Evolutionary conservation across 2,888 invertebrate genomes (phyloP).

Genomic region (Odontomyia ornata): DNA sequence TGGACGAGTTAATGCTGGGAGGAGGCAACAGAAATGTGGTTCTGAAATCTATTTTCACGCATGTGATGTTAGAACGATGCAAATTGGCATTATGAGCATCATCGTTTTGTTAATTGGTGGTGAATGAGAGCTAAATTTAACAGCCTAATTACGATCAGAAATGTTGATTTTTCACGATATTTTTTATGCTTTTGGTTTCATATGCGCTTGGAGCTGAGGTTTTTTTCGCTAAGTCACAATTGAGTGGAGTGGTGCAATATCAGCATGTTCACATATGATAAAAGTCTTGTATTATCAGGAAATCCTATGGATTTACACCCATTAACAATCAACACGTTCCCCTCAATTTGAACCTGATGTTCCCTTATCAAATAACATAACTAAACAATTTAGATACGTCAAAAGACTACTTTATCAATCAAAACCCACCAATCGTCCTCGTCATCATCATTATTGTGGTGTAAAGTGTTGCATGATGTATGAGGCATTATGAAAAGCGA

Average conservation of each 20-base stretch:
- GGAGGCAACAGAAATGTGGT: neutral
- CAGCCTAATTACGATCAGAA: too few relatives aligned
- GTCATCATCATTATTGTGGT: neutral
- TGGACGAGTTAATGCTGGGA: neutral
- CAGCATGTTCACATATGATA: too few relatives aligned
- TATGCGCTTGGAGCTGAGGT: too few relatives aligned
- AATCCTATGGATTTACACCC: too few relatives aligned
- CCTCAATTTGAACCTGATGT: neutral
- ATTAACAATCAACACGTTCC: too few relatives aligned
- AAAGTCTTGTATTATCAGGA: too few relatives aligned
- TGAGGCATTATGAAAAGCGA: too few relatives aligned
- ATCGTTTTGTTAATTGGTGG: neutral
- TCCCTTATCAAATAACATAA: neutral
- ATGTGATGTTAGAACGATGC: neutral
- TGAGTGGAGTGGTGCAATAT: too few relatives aligned
- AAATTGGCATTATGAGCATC: neutral
- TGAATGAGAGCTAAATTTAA: neutral
- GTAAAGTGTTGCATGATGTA: neutral
- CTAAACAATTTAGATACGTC: neutral
- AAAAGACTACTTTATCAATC: slow-evolving; percentile 2
- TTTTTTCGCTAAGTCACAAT: too few relatives aligned
- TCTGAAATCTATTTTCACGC: neutral
- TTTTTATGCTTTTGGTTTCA: too few relatives aligned
- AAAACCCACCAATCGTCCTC: neutral
- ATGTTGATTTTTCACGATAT: too few relatives aligned